These are phyloP conservation scores for Deilephila porcellus DNA, from an alignment of 2,888 invertebrate genomes.

Conservation along the genomic window DNA sequence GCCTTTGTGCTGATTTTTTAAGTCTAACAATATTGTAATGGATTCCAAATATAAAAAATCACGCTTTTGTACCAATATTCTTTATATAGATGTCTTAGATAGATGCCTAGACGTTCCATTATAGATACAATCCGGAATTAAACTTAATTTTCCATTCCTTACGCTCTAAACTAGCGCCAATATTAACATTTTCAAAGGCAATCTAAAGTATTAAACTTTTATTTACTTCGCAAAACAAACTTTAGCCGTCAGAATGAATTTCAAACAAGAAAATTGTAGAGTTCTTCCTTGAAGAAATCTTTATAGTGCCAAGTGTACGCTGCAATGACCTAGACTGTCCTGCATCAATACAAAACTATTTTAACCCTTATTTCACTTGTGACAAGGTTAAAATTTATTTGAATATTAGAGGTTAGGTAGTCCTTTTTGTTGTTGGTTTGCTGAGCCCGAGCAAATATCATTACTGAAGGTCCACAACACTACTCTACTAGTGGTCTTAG, in stretches of 20 bases:
- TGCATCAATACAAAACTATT: conserved; percentile 27
- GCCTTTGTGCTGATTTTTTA: too few species aligned
- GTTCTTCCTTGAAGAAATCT: conserved; percentile 68
- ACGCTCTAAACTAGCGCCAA: conserved; percentile 34
- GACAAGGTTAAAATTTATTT: conserved; percentile 36
- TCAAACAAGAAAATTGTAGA: conserved; percentile 71
- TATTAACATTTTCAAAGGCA: conserved; percentile 51
- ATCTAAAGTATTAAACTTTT: conserved; percentile 64
- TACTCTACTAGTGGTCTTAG: conserved; percentile 60
- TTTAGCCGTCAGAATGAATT: conserved; percentile 70
- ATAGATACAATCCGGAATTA: neutral
- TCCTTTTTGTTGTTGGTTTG: conserved; percentile 44
- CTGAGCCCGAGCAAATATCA: conserved; percentile 71
- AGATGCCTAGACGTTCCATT: neutral
- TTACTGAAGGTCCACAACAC: conserved; percentile 74
- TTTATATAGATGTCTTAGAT: too few species aligned
- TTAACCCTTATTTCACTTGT: conserved; percentile 22
- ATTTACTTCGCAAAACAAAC: conserved; percentile 64
- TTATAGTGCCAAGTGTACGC: conserved; percentile 54
- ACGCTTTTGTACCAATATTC: too few species aligned
- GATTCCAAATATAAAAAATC: too few species aligned
- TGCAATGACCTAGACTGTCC: conserved; percentile 53
- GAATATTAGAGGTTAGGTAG: conserved; percentile 35
- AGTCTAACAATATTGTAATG: too few species aligned
- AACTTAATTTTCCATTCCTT: conserved; percentile 28